These are phyloP conservation scores for Kuschelorhynchus macadamiae DNA, from an alignment of 2,888 invertebrate species.

Conservation along the genomic window DNA sequence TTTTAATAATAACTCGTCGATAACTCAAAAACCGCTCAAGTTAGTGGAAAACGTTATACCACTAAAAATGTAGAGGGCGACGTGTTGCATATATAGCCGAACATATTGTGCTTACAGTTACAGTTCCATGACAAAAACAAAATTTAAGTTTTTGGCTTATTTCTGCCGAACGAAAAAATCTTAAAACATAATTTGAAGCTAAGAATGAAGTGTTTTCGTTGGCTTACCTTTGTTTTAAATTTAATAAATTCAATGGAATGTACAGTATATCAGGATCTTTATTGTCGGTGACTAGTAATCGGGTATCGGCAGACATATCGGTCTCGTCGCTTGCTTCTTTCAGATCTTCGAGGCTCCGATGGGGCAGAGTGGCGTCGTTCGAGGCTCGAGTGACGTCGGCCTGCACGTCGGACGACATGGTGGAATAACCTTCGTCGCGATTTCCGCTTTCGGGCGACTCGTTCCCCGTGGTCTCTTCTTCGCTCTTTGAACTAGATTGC, in stretches of 20 bases:
- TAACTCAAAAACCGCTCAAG: no score
- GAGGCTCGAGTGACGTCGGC: conserved; percentile 76
- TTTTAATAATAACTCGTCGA: no score
- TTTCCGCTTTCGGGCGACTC: conserved; percentile 84
- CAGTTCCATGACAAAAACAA: no score
- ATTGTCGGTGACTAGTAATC: conserved; percentile 73
- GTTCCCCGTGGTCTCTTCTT: conserved; percentile 77
- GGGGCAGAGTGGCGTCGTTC: conserved; percentile 68
- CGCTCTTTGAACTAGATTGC: conserved; percentile 70
- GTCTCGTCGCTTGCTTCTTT: conserved; percentile 83
- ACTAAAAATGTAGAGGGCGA: no score
- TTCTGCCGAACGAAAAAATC: no score
- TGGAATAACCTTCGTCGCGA: conserved; percentile 86
- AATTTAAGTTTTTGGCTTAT: no score
- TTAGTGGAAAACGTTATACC: no score
- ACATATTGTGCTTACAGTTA: no score
- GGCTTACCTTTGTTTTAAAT: conserved; percentile 66
- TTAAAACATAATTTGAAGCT: no score
- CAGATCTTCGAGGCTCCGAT: conserved; percentile 74
- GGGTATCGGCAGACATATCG: conserved; percentile 73
- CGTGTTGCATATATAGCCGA: no score
- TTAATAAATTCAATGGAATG: conserved; percentile 76
- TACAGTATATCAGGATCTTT: conserved; percentile 78
- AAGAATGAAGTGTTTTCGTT: no score
- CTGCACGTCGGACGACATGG: conserved; percentile 87